Evolutionary conservation across 2,888 invertebrate genomes (phyloP), one percentile per base, ranked within the genome.

Genomic region (Amphipoea oculea): DNA sequence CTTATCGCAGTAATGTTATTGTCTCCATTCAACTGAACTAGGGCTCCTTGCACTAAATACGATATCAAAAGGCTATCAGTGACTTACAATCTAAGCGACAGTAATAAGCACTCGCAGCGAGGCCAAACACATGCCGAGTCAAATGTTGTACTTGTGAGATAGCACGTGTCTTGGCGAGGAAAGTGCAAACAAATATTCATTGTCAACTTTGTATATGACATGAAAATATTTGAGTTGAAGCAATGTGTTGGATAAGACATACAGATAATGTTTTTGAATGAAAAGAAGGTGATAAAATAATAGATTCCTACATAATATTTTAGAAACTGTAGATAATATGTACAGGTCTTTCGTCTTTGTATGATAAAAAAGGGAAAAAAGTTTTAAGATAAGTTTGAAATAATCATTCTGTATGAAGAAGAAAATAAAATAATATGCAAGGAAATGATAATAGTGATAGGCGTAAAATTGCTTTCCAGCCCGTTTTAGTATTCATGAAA

Each of bases 31-130:
- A 63, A 82, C 67, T 68, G 65, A 63, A 86, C 85, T 78, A 79
- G 81, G 66, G 77, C 81, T 81, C 82, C 78, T 88, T 87, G 87
- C 76, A 79, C 84, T 84, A 70, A 83, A 78, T 84, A 65, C 51
- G 67, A 67, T 88, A 88, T 88, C 89, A 76, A 89, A 68, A 88
- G 83, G 85, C 85, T 88, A 88, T 88, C 88, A 69, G 20, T 66
- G 45, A 66, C 17, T 75, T 73, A 72, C 36, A 62, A 88, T 88
- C 81, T 82, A 88, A 73, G 77, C 69, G 62, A 75, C 71, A 76
- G 83, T 76, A 57, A 65, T 76, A 36, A 2, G 36, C 3, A 73
- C 57, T 45, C 45, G 45, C 11, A 45, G 45, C 72, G 82, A 88
- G 84, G 78, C n/a, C 78, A 48, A 69, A 79, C 48, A 65, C 6